Conservation (phyloP, 1,140 invertebrate genomes). For the Zophobas atratus region DNA sequence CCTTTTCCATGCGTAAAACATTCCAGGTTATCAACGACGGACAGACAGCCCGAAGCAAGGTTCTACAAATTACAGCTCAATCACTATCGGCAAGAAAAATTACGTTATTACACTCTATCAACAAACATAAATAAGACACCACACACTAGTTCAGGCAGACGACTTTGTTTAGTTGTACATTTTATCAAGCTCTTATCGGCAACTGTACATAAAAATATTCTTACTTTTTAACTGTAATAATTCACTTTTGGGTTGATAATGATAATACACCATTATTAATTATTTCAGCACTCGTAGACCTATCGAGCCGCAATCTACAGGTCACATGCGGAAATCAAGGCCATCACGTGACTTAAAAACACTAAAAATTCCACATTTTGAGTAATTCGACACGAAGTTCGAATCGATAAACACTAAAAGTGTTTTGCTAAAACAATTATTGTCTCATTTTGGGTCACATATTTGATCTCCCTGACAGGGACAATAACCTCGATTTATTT, state of each 20-base stretch:
- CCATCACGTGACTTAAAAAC: background rate
- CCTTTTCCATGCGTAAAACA: too few relatives aligned
- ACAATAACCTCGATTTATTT: constrained; percentile 9
- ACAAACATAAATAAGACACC: too few relatives aligned
- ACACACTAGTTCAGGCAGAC: too few relatives aligned
- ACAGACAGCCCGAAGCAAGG: too few relatives aligned
- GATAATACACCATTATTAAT: background rate
- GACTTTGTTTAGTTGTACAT: background rate
- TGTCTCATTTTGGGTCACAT: constrained; percentile 28
- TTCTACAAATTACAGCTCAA: too few relatives aligned
- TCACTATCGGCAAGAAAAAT: too few relatives aligned
- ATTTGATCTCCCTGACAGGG: constrained; percentile 17
- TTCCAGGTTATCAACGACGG: too few relatives aligned
- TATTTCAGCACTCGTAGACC: background rate
- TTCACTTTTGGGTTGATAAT: background rate
- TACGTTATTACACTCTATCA: too few relatives aligned
- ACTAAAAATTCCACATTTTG: too few relatives aligned
- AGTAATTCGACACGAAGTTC: background rate
- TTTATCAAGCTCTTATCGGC: background rate
- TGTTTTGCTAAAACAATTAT: background rate
- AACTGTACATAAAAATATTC: background rate
- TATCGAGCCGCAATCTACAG: constrained; percentile 8
- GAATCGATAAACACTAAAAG: background rate
- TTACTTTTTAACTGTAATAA: background rate
- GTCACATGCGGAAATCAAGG: constrained; percentile 7